A percentile compares a stretch with the other conserved stretches of the same genome.
Conservation (phyloP, 2,113 vertebrate genomes). For the Scomber scombrus region DNA sequence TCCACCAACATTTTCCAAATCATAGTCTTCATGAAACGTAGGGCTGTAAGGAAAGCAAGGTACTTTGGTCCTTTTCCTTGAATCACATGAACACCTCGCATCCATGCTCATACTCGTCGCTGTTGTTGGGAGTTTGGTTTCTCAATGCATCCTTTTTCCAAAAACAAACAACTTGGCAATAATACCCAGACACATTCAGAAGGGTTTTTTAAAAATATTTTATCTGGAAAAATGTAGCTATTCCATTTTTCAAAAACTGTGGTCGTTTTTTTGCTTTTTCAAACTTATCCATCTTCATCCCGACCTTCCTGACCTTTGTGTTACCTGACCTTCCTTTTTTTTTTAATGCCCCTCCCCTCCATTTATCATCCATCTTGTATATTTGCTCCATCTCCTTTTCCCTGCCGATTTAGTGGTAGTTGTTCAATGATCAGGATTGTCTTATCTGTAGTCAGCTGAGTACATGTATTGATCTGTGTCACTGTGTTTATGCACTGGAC, state of each 20-base stretch:
- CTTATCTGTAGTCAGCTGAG: slow-evolving; percentile 84
- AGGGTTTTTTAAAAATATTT: slow-evolving; percentile 52
- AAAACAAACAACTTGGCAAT: slow-evolving; percentile 80
- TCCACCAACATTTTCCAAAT: slow-evolving; percentile 6
- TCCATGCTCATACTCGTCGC: not conserved
- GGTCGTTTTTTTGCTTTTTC: slow-evolving; percentile 22
- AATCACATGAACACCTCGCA: slow-evolving; percentile 38
- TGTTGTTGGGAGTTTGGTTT: slow-evolving; percentile 35
- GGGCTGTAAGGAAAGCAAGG: slow-evolving; percentile 73
- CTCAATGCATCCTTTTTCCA: slow-evolving; percentile 33
- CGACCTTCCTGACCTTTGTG: not conserved
- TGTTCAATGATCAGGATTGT: slow-evolving; percentile 85
- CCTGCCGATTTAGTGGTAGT: slow-evolving; percentile 83
- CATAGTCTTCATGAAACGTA: slow-evolving; percentile 66
- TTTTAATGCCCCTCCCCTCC: not conserved
- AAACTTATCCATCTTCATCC: slow-evolving; percentile 10
- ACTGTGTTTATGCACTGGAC: slow-evolving; percentile 98
- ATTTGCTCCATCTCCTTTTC: slow-evolving; percentile 68
- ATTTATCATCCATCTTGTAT: slow-evolving; percentile 73
- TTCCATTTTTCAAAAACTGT: slow-evolving; percentile 40
- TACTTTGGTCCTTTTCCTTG: slow-evolving; percentile 66
- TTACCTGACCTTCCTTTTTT: slow-evolving; percentile 9
- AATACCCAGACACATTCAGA: slow-evolving; percentile 73
- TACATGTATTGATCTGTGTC: slow-evolving; percentile 87
- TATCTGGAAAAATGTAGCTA: slow-evolving; percentile 69